Evolutionary conservation across 2,888 invertebrate species (phyloP), one percentile per base, ranked within the genome.

Genomic region (Octodonta nipae): DNA sequence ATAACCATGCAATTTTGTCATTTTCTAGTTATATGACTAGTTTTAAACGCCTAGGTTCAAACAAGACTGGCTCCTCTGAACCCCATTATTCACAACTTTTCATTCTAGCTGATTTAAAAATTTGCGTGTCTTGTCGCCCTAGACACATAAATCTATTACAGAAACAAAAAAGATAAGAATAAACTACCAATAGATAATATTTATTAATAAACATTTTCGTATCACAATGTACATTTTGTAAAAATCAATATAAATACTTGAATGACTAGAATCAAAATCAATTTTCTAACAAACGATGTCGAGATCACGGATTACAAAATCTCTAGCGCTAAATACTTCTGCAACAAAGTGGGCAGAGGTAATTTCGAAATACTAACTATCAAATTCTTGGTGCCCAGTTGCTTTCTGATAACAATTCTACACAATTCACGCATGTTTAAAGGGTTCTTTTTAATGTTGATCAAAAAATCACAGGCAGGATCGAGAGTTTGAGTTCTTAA

Each of bases 301-400:
- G 45, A 45, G 45, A 43, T 43, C 45, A 37, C 26, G 22, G 30
- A 34, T 29, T 47, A 49, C 13, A 50, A 34, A 36, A 51, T 46
- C 28, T 74, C 70, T 55, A 75, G 64, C 59, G 70, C 64, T 34
- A 76, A 61, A 57, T 66, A 75, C 41, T 55, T 60, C 51, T 70
- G 71, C 45, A 75, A 58, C 42, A 63, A 56, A 35, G 57, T 60
- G 25, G 75, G 75, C 54, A 76, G 53, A 34, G 70, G 68, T 40
- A 75, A 61, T 37, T 58, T 51, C 22, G 55, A 60, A 41, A 75
- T 60, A 40, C 56, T 58, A 22, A 45, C 42, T 17, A 57, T 50
- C 11, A 66, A 42, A 30, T 57, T 47, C 30, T 53, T 55, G 26
- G 45, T 31, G 14, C 61, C 60, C 12, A 65, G 47, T 34, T 60